These are phyloP conservation scores for Cyprinus carpio DNA, from an alignment of 2,113 vertebrate genomes.

Conservation along the genomic window DNA sequence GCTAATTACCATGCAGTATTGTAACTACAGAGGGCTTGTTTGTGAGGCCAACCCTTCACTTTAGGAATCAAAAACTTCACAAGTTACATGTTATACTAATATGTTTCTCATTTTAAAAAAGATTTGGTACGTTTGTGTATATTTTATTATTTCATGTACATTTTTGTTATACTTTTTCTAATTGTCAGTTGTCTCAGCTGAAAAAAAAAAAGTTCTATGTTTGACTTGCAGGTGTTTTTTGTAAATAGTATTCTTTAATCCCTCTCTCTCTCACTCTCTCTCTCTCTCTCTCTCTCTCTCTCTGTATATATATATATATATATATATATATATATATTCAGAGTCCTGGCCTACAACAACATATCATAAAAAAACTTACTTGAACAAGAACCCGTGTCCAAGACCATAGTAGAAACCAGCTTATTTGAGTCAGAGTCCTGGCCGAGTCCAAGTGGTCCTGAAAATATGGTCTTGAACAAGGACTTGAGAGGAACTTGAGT, in stretches of 20 bases:
- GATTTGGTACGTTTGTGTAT: neutral
- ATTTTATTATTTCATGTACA: neutral
- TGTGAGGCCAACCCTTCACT: constrained; percentile 10
- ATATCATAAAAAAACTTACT: no score
- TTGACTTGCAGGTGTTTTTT: no score
- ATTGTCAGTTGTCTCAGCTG: neutral
- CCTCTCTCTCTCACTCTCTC: no score
- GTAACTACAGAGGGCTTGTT: constrained; percentile 37
- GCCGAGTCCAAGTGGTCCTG: neutral
- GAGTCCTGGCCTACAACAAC: no score
- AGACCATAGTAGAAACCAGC: neutral
- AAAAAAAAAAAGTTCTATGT: neutral
- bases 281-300: no score
- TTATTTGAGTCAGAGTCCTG: neutral
- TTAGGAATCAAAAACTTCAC: neutral
- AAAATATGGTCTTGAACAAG: neutral
- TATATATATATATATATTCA: no score
- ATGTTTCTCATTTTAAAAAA: neutral
- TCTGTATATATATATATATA: no score
- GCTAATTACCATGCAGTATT: constrained; percentile 46
- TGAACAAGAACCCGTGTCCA: no score
- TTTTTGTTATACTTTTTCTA: neutral
- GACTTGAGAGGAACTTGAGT: neutral
- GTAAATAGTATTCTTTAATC: no score
- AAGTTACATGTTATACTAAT: neutral